Percentiles rank a stretch among this genome's conserved stretches.
phyloP scores from a whole-genome alignment of 2,797 vertebrate species.

The Peromyscus eremicus region DNA sequence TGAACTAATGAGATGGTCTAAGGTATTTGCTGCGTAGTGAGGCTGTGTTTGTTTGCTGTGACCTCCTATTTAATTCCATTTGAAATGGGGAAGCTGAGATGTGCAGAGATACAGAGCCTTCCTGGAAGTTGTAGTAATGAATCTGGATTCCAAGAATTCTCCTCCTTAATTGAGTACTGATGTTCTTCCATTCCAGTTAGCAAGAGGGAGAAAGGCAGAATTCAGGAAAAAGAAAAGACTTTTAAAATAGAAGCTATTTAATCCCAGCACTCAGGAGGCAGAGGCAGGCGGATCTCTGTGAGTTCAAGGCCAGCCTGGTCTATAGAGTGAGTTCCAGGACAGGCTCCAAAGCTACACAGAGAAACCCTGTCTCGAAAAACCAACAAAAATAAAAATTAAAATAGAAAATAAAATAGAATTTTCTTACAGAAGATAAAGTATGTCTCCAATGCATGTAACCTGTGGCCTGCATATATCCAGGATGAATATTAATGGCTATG shows the following conservation, averaged over 20 bases:
- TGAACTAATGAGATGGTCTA: neutral
- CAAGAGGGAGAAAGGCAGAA: conserved; percentile 1
- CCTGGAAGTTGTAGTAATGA: neutral
- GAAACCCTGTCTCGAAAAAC: neutral
- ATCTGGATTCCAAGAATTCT: conserved; percentile 3
- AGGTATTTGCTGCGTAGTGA: neutral
- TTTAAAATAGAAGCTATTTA: neutral
- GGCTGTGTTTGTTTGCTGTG: neutral
- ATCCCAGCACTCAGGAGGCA: neutral
- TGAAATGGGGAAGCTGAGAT: neutral
- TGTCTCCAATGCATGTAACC: neutral
- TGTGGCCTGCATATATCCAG: neutral
- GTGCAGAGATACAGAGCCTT: neutral
- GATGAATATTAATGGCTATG: neutral
- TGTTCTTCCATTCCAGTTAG: neutral
- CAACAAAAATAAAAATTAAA: neutral
- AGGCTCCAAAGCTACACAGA: neutral
- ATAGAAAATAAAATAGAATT: neutral
- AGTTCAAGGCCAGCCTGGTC: neutral
- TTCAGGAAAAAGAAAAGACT: neutral
- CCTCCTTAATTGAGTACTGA: neutral
- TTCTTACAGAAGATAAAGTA: neutral
- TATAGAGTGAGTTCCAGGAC: neutral
- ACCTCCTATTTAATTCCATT: neutral
- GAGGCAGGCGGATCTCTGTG: neutral